These are phyloP conservation scores for Gallinago paraguaiae DNA, from an alignment of 2,113 vertebrate species.

Conservation along the genomic window DNA sequence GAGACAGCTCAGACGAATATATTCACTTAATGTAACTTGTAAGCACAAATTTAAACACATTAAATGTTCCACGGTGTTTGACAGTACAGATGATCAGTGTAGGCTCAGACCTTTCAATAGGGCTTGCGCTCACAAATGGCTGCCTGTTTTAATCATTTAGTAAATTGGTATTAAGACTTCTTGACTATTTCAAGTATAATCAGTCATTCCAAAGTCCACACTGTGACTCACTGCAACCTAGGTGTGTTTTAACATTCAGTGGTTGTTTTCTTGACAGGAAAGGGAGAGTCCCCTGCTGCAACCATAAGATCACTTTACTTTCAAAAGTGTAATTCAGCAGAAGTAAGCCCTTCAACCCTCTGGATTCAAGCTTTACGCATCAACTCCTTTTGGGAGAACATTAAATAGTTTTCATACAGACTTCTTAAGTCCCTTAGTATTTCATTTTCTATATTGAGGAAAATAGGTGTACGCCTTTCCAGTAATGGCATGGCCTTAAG, in stretches of 20 bases:
- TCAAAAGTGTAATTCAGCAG: background rate
- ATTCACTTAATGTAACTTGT: background rate
- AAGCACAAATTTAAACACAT: background rate
- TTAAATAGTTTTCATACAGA: background rate
- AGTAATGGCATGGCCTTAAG: background rate
- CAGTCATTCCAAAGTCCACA: constrained; percentile 43
- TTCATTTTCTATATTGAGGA: background rate
- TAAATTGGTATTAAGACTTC: background rate
- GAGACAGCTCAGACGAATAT: background rate
- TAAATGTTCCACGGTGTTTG: background rate
- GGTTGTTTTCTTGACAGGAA: constrained; percentile 50
- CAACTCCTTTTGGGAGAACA: background rate
- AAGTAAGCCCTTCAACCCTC: background rate
- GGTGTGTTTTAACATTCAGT: constrained; percentile 47
- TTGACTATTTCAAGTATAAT: background rate
- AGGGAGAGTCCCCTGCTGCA: constrained; percentile 14
- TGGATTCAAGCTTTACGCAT: background rate
- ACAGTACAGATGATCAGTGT: background rate
- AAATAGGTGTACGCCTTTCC: background rate
- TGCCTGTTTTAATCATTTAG: background rate
- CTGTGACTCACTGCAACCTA: constrained; percentile 25
- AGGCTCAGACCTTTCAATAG: constrained; percentile 1
- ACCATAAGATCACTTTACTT: constrained; percentile 11
- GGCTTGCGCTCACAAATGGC: background rate
- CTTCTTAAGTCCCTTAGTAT: background rate